These are phyloP conservation scores for Lasaia peninsularis DNA, from an alignment of 1,140 invertebrate species.

Conservation along the genomic window DNA sequence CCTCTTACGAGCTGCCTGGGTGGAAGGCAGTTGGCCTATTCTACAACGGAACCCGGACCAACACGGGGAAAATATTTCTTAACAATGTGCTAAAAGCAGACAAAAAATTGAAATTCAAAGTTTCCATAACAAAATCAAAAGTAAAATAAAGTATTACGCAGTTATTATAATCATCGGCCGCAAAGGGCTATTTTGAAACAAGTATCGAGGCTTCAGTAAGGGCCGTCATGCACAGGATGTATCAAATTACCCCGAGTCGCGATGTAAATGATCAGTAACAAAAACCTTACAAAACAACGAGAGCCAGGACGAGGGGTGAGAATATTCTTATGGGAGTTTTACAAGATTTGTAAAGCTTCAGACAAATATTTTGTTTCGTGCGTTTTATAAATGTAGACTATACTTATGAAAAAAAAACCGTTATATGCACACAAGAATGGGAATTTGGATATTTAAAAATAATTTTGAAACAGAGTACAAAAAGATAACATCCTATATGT, in stretches of 20 bases:
- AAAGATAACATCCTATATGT: no score
- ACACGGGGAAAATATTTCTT: no score
- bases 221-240: constrained; percentile 66
- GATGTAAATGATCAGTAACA: constrained; percentile 66
- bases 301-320: constrained; percentile 50
- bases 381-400: constrained; percentile 6
- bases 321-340: constrained; percentile 63
- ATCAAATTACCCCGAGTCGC: constrained; percentile 64
- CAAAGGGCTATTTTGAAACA: constrained; percentile 20
- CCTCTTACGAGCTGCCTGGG: no score
- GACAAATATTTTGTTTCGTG: constrained; percentile 41
- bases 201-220: constrained; percentile 33
- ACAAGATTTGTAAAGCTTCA: constrained; percentile 70
- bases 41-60: no score
- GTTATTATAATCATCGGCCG: constrained; percentile 2
- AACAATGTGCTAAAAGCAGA: no score
- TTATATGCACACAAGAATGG: no score
- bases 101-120: no score
- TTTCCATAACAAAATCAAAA: no score
- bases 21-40: no score
- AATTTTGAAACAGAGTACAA: no score
- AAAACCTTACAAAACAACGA: constrained; percentile 57
- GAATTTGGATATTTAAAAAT: no score
- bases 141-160: not conserved
- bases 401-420: no score